Evolutionary conservation across 1,140 invertebrate genomes (phyloP), one percentile per base, ranked within the genome.

Genomic region (Hylaeus volcanicus): DNA sequence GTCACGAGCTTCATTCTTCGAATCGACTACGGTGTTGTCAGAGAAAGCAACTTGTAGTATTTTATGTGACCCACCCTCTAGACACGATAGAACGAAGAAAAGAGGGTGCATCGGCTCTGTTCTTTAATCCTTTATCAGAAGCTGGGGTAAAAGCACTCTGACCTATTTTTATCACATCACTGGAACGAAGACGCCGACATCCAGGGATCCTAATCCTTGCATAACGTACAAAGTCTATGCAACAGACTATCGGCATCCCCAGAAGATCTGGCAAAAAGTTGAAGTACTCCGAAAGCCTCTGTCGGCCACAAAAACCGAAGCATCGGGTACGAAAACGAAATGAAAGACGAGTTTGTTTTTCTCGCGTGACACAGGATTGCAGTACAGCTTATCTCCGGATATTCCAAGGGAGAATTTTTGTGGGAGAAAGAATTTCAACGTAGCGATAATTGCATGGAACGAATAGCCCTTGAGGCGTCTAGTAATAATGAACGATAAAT

Each of bases 181-280:
- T n/a, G 12, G 43, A 12, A 80, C 43, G 53, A 80, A 53, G 15
- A 37, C 41, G 37, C 3, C 37, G 39, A 41, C 51, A 81, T 81
- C 53, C 26, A 51, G 12, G 15, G 74, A 81, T 71, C 74, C 79
- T 81, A 81, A 81, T 81, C 79, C 79, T 71, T 77, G 73, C 53
- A 77, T 77, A 77, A 81, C 79, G 64, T 51, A 63, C 12, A 65
- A 65, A 69, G 64, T 61, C 72, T 80, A 60, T 69, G 65, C 14
- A 8, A 8, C 3, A 8, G 3, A 15, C 12, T 26, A 56, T 73
- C 69, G 51, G 26, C 26, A 26, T 26, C 26, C 26, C 3, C n/a
- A 39, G 41, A 41, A 51, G 56, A 37, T 26, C 64, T 58, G 66
- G 39, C 8, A 8, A 65, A 65, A 74, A 43, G 26, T 72, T 70